These are phyloP conservation scores for Talpa occidentalis DNA, from an alignment of 2,113 vertebrate genomes.

Conservation along the genomic window DNA sequence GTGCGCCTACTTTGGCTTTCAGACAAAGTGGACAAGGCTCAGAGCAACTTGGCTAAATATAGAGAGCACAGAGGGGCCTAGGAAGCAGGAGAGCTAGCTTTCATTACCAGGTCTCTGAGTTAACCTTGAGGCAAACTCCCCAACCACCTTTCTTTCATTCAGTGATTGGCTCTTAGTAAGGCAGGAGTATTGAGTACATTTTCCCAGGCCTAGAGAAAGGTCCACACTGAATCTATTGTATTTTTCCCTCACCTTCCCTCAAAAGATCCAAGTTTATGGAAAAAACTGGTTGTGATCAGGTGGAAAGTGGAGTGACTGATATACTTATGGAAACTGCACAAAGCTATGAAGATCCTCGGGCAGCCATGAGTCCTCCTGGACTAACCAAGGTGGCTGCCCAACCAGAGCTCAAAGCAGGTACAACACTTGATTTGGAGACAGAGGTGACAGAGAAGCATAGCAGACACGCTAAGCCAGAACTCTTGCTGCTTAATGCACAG, in stretches of 20 bases:
- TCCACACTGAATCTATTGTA: not conserved
- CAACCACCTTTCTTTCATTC: not conserved
- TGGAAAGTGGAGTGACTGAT: not conserved
- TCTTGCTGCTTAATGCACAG: not conserved
- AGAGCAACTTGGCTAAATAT: conserved; percentile 52
- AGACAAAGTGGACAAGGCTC: conserved; percentile 50
- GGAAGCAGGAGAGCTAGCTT: conserved; percentile 43
- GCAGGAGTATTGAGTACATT: not conserved
- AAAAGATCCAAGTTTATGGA: not conserved
- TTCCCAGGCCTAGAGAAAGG: not conserved
- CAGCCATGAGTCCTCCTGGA: not conserved
- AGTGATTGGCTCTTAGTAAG: not conserved
- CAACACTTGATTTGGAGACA: not conserved
- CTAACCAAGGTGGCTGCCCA: not conserved
- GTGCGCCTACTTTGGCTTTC: conserved; percentile 67
- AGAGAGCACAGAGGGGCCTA: not conserved
- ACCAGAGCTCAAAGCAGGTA: not conserved
- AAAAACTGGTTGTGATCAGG: not conserved
- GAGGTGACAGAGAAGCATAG: not conserved
- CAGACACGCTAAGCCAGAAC: conserved; percentile 5
- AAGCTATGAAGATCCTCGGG: not conserved
- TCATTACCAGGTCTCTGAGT: conserved; percentile 29
- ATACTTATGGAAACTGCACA: not conserved
- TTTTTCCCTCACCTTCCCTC: conserved; percentile 32
- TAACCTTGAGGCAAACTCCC: conserved; percentile 18